Percentiles rank a stretch among this genome's conserved stretches.
phyloP scores from a whole-genome alignment of 2,797 vertebrate species.

The Phoebastria nigripes region DNA sequence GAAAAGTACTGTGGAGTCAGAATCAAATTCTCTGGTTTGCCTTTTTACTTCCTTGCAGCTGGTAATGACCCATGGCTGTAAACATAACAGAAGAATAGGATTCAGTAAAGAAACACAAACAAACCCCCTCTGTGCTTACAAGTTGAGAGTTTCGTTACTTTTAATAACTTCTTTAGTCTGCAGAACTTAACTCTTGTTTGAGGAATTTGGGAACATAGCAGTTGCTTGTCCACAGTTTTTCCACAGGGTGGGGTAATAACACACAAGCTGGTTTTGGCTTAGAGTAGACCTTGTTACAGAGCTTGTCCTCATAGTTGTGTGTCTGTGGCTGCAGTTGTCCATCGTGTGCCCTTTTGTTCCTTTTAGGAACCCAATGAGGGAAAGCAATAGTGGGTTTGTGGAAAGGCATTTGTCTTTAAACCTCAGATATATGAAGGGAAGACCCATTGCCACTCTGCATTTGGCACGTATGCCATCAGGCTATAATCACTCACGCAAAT shows the following conservation, averaged over 20 bases:
- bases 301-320: neutral
- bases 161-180: neutral
- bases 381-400: accelerated
- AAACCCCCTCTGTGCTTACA: neutral
- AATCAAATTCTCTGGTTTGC: neutral
- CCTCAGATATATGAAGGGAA: neutral
- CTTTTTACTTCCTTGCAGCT: constrained; percentile 26
- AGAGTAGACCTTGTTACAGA: neutral
- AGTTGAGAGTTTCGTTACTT: neutral
- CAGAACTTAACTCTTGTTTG: neutral
- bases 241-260: neutral
- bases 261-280: neutral
- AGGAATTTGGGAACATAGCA: neutral
- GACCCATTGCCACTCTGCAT: neutral
- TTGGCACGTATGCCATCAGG: accelerated
- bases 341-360: neutral
- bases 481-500: neutral
- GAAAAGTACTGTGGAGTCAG: constrained; percentile 11
- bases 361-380: neutral
- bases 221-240: neutral
- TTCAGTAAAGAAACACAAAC: neutral
- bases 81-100: neutral
- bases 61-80: constrained; percentile 22
- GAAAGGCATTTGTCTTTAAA: neutral
- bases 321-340: neutral